Base-by-base conservation (phyloP, 2,113 vertebrate species). In the Poecile atricapillus region DNA sequence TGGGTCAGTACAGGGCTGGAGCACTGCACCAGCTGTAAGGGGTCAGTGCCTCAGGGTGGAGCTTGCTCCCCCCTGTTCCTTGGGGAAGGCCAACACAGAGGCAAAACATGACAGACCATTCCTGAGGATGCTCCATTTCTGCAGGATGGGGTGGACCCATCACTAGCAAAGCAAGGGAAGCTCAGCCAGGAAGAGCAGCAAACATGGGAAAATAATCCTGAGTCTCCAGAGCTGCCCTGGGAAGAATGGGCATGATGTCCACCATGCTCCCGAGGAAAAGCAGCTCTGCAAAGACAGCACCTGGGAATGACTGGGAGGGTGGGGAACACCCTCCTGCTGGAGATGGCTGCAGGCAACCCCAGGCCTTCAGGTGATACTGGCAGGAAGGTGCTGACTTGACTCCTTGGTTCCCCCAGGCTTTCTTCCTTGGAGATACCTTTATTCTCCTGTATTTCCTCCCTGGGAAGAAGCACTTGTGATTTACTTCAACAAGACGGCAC, bases 1-100 rank as follows among this genome's bases (percentile, higher is more conserved):
- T 63, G 50, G 98, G 94, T 97, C 98, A 98, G 22, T 11, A 37
- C 3, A 4, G 35, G 25, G 44, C 28, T 46, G 67, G 73, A 71
- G 86, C 35, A 20, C 28, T 5, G 1, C 39, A 59, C 7, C 71
- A 19, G 33, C 9, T 56, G 33, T 25, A 23, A 59, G 52, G 14
- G 19, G 7, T 3, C n/a, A 0, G 1, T 12, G 9, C 23, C 62
- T 87, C 67, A 25, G 73, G 37, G 21, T 6, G 47, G 13, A 84
- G 37, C 47, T 58, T 46, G 27, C 39, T 21, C 25, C 52, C 35
- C 30, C 13, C 28, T 68, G 5, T 47, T 67, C 63, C 63, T 59
- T 31, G 13, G 31, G 8, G 33, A 62, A 87, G 23, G 16, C 17
- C 35, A 62, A 24, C 11, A 37, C 0, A 13, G 53, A 87, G 15